Percentiles rank a stretch among this genome's conserved stretches.
Conservation (phyloP, 2,888 invertebrate species). For the Xestoiulus laeticollis region DNA sequence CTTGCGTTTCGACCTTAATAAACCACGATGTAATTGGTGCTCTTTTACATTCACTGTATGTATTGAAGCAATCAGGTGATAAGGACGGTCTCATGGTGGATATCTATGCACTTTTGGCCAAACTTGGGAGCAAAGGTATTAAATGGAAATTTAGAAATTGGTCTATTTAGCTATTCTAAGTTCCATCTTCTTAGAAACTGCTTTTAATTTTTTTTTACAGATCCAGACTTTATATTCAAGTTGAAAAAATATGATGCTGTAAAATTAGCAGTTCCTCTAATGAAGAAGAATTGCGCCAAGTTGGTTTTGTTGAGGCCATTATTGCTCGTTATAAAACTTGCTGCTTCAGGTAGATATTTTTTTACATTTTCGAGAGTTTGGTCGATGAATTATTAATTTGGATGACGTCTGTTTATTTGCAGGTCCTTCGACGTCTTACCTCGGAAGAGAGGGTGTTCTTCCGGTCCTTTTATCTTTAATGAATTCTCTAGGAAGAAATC, state of each 20-base stretch:
- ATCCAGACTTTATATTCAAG: conserved; percentile 49
- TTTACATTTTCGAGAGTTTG: not conserved
- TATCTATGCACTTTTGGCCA: conserved; percentile 51
- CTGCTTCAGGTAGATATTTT: conserved; percentile 27
- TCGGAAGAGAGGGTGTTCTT: conserved; percentile 48
- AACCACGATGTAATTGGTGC: conserved; percentile 45
- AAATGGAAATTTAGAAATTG: too few relatives aligned
- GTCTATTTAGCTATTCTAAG: not conserved
- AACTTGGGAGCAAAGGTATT: conserved; percentile 51
- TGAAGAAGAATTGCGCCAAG: conserved; percentile 47
- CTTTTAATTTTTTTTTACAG: not conserved
- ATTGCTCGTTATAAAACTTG: conserved; percentile 45
- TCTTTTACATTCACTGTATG: conserved; percentile 48
- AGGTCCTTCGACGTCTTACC: conserved; percentile 46
- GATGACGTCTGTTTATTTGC: conserved; percentile 1
- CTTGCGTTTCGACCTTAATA: not conserved
- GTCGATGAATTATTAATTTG: not conserved
- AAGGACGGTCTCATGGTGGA: conserved; percentile 49
- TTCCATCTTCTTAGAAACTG: not conserved
- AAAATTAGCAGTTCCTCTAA: conserved; percentile 36
- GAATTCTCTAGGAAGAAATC: conserved; percentile 59
- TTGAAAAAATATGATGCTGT: conserved; percentile 48
- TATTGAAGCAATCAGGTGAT: conserved; percentile 46
- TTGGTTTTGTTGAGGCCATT: conserved; percentile 44
- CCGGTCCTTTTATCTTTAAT: conserved; percentile 47